These are phyloP conservation scores for Cuculus canorus DNA, from an alignment of 2,797 vertebrate genomes.

Conservation along the genomic window DNA sequence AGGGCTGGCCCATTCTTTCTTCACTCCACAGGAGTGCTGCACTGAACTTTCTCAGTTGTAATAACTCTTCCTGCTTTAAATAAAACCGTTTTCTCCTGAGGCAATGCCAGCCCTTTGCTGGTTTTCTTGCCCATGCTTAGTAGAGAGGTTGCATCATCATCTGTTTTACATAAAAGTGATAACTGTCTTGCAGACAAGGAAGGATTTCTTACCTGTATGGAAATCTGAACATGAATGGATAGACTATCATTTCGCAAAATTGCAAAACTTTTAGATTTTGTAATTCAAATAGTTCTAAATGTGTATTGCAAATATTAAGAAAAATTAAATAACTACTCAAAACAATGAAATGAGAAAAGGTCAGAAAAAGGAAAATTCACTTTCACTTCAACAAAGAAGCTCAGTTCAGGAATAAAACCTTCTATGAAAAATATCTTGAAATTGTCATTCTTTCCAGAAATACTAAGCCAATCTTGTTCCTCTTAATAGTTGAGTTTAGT, in stretches of 20 bases:
- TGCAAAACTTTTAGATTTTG: not conserved
- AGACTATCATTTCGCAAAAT: not conserved
- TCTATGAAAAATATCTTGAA: not conserved
- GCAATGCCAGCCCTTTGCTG: not conserved
- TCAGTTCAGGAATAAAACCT: not conserved
- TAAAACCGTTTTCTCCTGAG: not conserved
- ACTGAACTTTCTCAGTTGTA: not conserved
- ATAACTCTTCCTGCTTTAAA: not conserved
- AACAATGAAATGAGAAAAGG: not conserved
- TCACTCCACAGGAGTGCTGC: rapidly evolving
- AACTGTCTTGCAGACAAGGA: not conserved
- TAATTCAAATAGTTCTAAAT: not conserved
- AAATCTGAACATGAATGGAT: not conserved
- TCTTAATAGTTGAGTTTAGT: rapidly evolving
- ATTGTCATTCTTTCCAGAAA: not conserved
- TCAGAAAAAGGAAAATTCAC: not conserved
- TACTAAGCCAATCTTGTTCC: not conserved
- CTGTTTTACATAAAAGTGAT: not conserved
- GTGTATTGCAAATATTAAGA: not conserved
- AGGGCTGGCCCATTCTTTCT: not conserved
- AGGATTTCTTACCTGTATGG: not conserved
- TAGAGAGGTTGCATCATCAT: not conserved
- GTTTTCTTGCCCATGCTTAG: not conserved
- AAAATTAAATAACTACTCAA: not conserved
- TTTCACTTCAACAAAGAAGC: not conserved